Conservation (phyloP, 2,888 invertebrate species). For the Xestia rhomboidea region DNA sequence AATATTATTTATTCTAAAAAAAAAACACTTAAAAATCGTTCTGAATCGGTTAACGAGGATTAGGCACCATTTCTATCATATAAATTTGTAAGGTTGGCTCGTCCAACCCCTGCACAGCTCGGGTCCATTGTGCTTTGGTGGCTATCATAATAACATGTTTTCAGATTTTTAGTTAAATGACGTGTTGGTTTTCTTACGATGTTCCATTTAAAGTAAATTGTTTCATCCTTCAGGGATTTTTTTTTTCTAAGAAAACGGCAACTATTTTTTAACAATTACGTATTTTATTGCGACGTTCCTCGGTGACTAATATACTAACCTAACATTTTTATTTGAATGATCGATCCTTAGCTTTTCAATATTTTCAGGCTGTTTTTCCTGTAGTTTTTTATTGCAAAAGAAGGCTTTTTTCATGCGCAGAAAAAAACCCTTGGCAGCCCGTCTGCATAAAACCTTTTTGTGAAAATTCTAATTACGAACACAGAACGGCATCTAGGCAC, state of each 20-base stretch:
- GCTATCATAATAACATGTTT: not conserved
- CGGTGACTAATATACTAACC: not conserved
- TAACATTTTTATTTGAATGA: not conserved
- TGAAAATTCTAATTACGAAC: conserved; percentile 64
- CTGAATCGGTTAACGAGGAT: too few species aligned
- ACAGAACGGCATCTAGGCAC: conserved; percentile 52
- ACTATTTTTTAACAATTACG: not conserved
- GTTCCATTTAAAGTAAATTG: not conserved
- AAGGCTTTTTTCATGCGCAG: not conserved
- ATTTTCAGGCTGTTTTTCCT: not conserved
- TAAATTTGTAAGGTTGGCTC: too few species aligned
- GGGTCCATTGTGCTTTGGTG: not conserved
- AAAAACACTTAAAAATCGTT: too few species aligned
- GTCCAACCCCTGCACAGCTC: too few species aligned
- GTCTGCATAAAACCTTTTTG: conserved; percentile 41
- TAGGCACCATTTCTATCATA: too few species aligned
- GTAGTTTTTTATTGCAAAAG: not conserved
- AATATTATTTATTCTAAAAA: too few species aligned
- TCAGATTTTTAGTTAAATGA: not conserved
- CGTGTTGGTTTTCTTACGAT: not conserved
- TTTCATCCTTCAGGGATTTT: not conserved
- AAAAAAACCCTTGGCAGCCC: conserved; percentile 1
- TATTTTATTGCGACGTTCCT: not conserved
- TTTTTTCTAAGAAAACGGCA: not conserved
- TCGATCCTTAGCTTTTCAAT: not conserved